Evolutionary conservation across 2,888 invertebrate genomes (phyloP).

Genomic region (Temnothorax unifasciatus): DNA sequence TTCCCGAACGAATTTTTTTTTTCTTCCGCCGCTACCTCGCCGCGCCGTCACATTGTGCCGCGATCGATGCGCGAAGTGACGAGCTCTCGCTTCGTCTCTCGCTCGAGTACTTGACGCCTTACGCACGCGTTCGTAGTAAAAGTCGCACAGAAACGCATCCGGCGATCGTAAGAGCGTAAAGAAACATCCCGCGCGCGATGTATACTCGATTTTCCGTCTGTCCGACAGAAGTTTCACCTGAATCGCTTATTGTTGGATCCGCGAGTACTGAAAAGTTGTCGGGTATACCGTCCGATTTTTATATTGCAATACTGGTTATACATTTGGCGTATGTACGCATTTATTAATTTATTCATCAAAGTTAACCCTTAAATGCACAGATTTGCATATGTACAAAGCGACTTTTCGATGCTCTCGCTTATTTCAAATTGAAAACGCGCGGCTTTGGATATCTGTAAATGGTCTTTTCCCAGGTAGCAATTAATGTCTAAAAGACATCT

Average conservation of each 20-base stretch:
- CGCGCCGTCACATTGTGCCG: slow-evolving; percentile 35
- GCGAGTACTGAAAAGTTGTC: not conserved
- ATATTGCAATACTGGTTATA: not conserved
- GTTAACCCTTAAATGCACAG: no score
- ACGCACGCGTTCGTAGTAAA: slow-evolving; percentile 50
- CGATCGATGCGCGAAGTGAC: slow-evolving; percentile 17
- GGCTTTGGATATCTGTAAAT: no score
- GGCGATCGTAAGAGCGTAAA: slow-evolving; percentile 32
- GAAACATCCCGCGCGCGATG: not conserved
- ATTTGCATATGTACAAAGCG: no score
- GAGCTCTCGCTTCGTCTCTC: slow-evolving; percentile 55
- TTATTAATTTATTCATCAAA: not conserved
- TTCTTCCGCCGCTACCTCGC: slow-evolving; percentile 54
- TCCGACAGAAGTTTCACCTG: not conserved
- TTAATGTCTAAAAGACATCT: no score
- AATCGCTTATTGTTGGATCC: not conserved
- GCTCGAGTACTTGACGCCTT: slow-evolving; percentile 53
- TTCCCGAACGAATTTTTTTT: slow-evolving; percentile 65
- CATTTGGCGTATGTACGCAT: not conserved
- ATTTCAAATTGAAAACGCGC: no score
- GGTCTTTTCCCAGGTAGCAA: no score
- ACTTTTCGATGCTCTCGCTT: no score
- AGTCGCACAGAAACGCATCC: slow-evolving; percentile 33
- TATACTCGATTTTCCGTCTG: not conserved
- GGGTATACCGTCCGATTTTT: not conserved